Percentiles rank a stretch among this genome's conserved stretches.
These are phyloP conservation scores for Penaeus japonicus DNA, from an alignment of 1,140 invertebrate species.

Conservation along the genomic window DNA sequence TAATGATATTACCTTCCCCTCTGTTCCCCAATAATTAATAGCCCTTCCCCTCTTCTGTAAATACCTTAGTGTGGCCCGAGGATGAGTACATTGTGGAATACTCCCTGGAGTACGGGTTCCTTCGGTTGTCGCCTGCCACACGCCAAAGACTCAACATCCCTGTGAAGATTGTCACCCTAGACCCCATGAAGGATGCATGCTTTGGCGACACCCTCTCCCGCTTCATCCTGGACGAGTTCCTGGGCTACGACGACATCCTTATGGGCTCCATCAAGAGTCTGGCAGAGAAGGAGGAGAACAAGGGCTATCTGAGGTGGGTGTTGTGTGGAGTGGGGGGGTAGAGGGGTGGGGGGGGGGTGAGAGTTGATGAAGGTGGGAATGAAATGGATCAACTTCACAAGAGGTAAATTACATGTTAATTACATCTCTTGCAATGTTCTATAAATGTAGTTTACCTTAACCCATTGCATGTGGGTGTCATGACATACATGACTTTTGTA, in stretches of 20 bases:
- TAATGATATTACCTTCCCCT: background rate
- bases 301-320: constrained; percentile 84
- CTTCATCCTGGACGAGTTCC: constrained; percentile 88
- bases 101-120: constrained; percentile 94
- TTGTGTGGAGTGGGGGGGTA: too few species aligned
- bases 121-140: constrained; percentile 85
- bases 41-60: constrained; percentile 44
- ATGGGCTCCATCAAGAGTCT: constrained; percentile 95
- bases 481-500: too few species aligned
- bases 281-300: constrained; percentile 95
- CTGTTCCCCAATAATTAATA: constrained; percentile 21
- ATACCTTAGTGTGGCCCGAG: constrained; percentile 75
- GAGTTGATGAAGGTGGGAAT: too few species aligned
- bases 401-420: too few species aligned
- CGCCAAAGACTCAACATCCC: constrained; percentile 88
- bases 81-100: constrained; percentile 98
- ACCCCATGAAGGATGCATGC: constrained; percentile 86
- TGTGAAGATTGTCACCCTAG: constrained; percentile 89
- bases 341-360: too few species aligned
- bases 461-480: too few species aligned
- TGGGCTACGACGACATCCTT: constrained; percentile 96
- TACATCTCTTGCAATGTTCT: too few species aligned
- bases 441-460: too few species aligned
- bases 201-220: constrained; percentile 93
- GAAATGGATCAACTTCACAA: too few species aligned